These are phyloP conservation scores for Drosophila fungiperda DNA, from an alignment of 2,888 invertebrate genomes.

Conservation along the genomic window DNA sequence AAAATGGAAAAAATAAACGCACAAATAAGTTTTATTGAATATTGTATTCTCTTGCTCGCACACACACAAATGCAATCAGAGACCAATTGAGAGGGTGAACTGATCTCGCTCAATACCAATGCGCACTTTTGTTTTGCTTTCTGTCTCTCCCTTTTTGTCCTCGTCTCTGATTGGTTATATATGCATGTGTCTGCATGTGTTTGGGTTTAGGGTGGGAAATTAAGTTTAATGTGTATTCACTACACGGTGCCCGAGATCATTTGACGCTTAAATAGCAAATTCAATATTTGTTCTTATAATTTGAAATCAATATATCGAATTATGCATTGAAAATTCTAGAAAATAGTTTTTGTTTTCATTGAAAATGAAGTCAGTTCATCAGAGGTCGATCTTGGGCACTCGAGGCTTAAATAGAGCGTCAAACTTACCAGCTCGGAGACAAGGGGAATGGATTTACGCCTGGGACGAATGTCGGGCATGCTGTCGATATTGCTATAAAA, in stretches of 20 bases:
- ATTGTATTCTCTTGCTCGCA: background rate
- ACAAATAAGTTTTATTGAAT: constrained; percentile 4
- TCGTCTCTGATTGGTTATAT: background rate
- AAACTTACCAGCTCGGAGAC: constrained; percentile 99
- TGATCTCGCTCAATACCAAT: background rate
- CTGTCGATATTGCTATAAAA: constrained; percentile 99
- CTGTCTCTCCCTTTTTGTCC: background rate
- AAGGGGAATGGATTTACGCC: constrained; percentile 98
- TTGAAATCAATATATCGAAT: too few relatives aligned
- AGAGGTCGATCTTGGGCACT: background rate
- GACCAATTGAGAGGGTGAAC: background rate
- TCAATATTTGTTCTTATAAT: background rate
- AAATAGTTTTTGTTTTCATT: background rate
- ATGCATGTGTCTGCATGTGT: background rate
- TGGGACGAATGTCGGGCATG: constrained; percentile 99
- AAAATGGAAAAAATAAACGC: constrained; percentile 21
- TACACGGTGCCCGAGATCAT: background rate
- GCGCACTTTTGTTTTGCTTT: background rate
- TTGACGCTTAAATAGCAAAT: background rate
- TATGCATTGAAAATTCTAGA: background rate
- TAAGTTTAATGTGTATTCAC: background rate
- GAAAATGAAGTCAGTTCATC: background rate
- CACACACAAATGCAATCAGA: background rate
- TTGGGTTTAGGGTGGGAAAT: background rate
- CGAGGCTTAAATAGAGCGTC: background rate